Evolutionary conservation across 1,140 invertebrate genomes (phyloP).

Genomic region (Ceratina japonica): DNA sequence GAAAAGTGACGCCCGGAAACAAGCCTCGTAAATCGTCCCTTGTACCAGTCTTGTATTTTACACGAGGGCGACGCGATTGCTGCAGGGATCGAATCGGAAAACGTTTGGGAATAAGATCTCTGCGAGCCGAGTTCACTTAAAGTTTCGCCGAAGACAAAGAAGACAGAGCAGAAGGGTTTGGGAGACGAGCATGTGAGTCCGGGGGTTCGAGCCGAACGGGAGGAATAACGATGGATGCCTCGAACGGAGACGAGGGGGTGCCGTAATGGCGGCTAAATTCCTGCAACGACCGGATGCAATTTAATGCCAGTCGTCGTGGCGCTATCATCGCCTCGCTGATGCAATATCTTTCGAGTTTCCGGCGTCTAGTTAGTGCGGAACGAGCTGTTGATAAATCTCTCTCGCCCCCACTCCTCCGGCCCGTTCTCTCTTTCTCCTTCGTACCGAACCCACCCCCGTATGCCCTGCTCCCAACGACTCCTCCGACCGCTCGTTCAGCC

Average conservation of each 20-base stretch:
- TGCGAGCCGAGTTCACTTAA: no score
- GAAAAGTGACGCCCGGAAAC: no score
- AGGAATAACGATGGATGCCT: not conserved
- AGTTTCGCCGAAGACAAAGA: no score
- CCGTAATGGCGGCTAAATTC: conserved; percentile 75
- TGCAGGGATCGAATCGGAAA: no score
- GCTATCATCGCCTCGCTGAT: conserved; percentile 77
- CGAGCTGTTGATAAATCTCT: conserved; percentile 78
- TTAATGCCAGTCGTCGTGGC: conserved; percentile 77
- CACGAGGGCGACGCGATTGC: no score
- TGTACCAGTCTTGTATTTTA: no score
- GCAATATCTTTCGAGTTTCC: conserved; percentile 78
- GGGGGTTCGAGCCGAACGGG: not conserved
- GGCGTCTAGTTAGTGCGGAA: conserved; percentile 77
- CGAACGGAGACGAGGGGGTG: conserved; percentile 14
- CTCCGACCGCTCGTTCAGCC: conserved; percentile 23
- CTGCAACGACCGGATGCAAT: conserved; percentile 77
- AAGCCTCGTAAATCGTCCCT: no score
- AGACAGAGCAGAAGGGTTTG: no score
- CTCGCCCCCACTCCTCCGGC: conserved; percentile 35
- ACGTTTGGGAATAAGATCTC: no score
- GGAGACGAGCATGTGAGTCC: no score
- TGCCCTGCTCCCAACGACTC: conserved; percentile 27
- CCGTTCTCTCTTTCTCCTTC: conserved; percentile 38
- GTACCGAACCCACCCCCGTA: conserved; percentile 17